These are phyloP conservation scores for Amyelois transitella DNA, from an alignment of 1,140 invertebrate species.

Conservation along the genomic window DNA sequence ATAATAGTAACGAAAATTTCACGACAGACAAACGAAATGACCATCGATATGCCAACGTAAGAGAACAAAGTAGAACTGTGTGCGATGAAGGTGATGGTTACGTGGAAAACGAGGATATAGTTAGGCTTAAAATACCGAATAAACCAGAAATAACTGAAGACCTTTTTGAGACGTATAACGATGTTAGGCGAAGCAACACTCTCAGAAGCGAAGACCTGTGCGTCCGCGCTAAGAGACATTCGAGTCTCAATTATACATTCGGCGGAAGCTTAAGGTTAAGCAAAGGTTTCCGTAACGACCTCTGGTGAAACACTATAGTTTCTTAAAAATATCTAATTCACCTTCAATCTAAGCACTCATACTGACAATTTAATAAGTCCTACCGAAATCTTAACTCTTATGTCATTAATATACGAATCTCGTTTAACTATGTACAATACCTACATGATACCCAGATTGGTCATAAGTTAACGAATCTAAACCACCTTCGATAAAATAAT, in stretches of 20 bases:
- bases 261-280: conserved; percentile 67
- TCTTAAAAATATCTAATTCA: conserved; percentile 27
- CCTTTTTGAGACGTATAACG: conserved; percentile 63
- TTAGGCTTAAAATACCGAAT: conserved; percentile 70
- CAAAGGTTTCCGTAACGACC: conserved; percentile 57
- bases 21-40: conserved; percentile 26
- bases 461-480: conserved; percentile 21
- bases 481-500: conserved; percentile 16
- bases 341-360: conserved; percentile 31
- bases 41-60: conserved; percentile 39
- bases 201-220: conserved; percentile 49
- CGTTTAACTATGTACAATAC: conserved; percentile 45
- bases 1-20: conserved; percentile 39
- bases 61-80: conserved; percentile 37
- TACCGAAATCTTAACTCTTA: conserved; percentile 18
- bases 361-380: conserved; percentile 38
- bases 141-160: conserved; percentile 66
- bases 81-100: conserved; percentile 54
- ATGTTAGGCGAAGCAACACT: conserved; percentile 62
- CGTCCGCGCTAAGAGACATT: conserved; percentile 44
- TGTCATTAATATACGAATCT: conserved; percentile 32
- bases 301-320: conserved; percentile 49
- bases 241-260: conserved; percentile 53
- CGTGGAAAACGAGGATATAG: conserved; percentile 66
- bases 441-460: conserved; percentile 27